Evolutionary conservation across 2,888 invertebrate genomes (phyloP).

Genomic region (Trypoxylon attenuatum): DNA sequence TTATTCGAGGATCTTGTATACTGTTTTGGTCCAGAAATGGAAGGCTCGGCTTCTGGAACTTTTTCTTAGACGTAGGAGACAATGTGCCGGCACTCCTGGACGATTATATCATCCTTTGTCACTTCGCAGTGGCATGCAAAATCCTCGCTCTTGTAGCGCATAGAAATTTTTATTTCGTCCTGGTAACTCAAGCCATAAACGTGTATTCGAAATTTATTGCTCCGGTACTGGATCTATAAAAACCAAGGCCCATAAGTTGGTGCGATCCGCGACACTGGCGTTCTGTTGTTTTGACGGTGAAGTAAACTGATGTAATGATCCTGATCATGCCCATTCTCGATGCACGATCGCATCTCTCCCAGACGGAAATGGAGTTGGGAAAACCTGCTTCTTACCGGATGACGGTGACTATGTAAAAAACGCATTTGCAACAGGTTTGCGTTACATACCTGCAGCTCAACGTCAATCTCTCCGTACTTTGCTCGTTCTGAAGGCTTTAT

Average conservation of each 20-base stretch:
- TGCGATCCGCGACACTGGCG: neutral
- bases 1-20: no score
- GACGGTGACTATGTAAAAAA: constrained; percentile 28
- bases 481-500: constrained; percentile 3
- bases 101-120: neutral
- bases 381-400: constrained; percentile 47
- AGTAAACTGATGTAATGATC: constrained; percentile 22
- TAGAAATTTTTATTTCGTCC: neutral
- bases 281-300: constrained; percentile 26
- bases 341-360: constrained; percentile 6
- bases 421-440: constrained; percentile 22
- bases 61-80: neutral
- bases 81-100: neutral
- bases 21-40: no score
- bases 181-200: constrained; percentile 5
- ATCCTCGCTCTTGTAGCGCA: neutral
- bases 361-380: constrained; percentile 49
- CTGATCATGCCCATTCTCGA: constrained; percentile 3
- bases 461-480: neutral
- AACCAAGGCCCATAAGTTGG: constrained; percentile 4
- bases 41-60: no score
- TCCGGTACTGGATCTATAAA: constrained; percentile 20
- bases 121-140: neutral
- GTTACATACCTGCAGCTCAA: neutral
- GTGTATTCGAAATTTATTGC: constrained; percentile 10